Evolutionary conservation across 37 sponge, comb jelly and placozoan species (phyloP), one percentile per base, ranked within the genome.

Genomic region (Lycopodina hypogea): DNA sequence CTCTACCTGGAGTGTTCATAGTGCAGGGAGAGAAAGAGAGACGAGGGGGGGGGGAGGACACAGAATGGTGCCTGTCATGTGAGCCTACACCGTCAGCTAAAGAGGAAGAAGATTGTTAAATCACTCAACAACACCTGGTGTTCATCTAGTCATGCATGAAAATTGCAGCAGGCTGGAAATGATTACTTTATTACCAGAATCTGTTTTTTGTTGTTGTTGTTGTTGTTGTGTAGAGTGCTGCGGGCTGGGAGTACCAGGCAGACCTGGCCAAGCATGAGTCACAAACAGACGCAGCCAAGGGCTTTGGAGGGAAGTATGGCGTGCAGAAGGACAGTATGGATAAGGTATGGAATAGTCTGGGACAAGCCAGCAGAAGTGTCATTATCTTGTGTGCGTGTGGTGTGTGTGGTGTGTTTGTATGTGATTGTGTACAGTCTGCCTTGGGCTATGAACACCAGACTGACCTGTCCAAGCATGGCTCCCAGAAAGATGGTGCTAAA

Each of bases 301-400:
- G 97, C 0, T 96, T 96, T 79, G 97, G 97, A 37, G 97, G 97
- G 38, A 90, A 83, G 37, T 96, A 71, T 85, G 97, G 97, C 2
- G 94, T 96, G 23, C 89, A 94, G 84, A 86, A 68, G 48, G 95
- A 94, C 63, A 68, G 97, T 35, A 74, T 84, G 75, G 97, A 96
- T 65, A 82, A 90, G 79, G 93, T 86, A 2, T 69, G 69, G 63
- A n/a, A 2, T n/a, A 30, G 38, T 67, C 12, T 6, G 28, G n/a
- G 18, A 59, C 28, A 26, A 59, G 9, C 37, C 1, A 32, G 2
- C 18, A 41, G 30, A 38, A 71, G 81, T 71, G 72, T 69, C 33
- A 69, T 33, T 79, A 40, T 81, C 14, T 56, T 19, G n/a, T n/a
- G n/a, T n/a, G n/a, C n/a, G n/a, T n/a, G n/a, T n/a, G n/a, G n/a